Conservation (phyloP, 1,140 invertebrate genomes). For the Arion vulgaris region DNA sequence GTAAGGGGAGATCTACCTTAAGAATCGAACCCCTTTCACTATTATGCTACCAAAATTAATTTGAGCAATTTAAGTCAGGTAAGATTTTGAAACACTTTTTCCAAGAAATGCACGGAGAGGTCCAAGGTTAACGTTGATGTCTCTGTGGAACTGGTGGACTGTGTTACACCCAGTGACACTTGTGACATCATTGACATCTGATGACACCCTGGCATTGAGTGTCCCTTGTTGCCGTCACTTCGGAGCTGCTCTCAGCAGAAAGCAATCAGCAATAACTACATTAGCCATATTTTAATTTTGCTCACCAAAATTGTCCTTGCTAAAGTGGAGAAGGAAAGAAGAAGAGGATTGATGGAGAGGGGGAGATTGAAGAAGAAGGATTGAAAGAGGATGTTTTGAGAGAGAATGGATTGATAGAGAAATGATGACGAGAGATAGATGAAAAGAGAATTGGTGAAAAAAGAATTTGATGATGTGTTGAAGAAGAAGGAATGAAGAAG, state of each 20-base stretch:
- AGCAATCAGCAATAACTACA: slow-evolving; percentile 26
- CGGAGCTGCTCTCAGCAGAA: not conserved
- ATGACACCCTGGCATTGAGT: not conserved
- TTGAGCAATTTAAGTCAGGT: not conserved
- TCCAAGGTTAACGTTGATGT: not conserved
- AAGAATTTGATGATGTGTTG: too few relatives aligned
- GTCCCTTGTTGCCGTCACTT: not conserved
- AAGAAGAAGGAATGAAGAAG: too few relatives aligned
- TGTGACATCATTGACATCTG: not conserved
- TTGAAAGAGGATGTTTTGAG: too few relatives aligned
- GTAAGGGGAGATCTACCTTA: too few relatives aligned
- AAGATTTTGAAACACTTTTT: not conserved
- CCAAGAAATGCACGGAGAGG: not conserved
- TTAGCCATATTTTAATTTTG: slow-evolving; percentile 18
- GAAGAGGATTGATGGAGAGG: too few relatives aligned
- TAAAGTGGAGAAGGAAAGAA: not conserved
- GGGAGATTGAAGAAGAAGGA: not conserved
- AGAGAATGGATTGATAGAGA: too few relatives aligned
- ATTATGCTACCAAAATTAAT: too few relatives aligned
- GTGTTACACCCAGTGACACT: slow-evolving; percentile 1
- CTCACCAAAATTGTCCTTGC: not conserved
- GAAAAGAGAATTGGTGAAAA: too few relatives aligned
- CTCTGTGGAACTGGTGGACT: not conserved
- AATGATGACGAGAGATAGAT: too few relatives aligned
- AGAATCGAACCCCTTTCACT: too few relatives aligned